Evolutionary conservation across 2,797 vertebrate species (phyloP).

Genomic region (Takifugu rubripes): DNA sequence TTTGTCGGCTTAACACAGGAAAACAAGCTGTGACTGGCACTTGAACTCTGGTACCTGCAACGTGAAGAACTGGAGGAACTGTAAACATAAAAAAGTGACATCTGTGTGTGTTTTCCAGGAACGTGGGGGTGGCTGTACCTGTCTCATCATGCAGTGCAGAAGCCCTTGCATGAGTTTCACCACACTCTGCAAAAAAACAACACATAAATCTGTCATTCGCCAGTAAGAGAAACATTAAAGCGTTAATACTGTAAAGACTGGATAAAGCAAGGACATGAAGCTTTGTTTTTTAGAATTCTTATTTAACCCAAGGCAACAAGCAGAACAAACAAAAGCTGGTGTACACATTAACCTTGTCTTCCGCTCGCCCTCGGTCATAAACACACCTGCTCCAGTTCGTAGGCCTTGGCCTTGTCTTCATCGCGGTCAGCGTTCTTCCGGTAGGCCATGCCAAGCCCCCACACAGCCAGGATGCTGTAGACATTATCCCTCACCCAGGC

Average conservation of each 20-base stretch:
- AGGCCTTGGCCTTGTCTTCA: conserved; percentile 98
- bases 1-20: too few relatives aligned
- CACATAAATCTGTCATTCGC: background rate
- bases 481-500: conserved; percentile 98
- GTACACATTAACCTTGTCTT: conserved; percentile 16
- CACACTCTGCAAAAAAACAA: conserved; percentile 84
- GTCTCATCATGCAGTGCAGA: conserved; percentile 97
- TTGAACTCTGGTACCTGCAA: too few relatives aligned
- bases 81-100: background rate
- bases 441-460: conserved; percentile 98
- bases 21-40: too few relatives aligned
- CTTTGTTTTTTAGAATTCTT: background rate
- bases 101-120: background rate
- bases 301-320: background rate
- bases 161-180: conserved; percentile 98
- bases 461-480: conserved; percentile 94
- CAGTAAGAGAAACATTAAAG: background rate
- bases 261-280: background rate
- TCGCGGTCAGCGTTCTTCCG: conserved; percentile 96
- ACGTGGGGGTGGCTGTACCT: conserved; percentile 74
- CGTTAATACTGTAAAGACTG: background rate
- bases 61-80: too few relatives aligned
- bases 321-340: conserved; percentile 15
- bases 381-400: conserved; percentile 94
- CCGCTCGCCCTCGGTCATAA: background rate